These are phyloP conservation scores for Drosophila borealis DNA, from an alignment of 2,888 invertebrate species.

Conservation along the genomic window DNA sequence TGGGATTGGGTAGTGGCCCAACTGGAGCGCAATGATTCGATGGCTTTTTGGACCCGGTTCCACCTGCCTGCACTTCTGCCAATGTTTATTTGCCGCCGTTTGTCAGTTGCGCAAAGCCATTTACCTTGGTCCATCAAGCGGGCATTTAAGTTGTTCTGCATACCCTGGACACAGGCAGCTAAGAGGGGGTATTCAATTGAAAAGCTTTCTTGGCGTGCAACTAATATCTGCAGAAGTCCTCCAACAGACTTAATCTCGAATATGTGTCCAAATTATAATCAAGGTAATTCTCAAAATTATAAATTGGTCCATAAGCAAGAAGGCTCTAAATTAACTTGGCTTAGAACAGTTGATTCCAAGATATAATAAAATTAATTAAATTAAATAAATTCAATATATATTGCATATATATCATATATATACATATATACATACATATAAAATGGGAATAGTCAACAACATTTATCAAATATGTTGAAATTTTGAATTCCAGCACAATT, in stretches of 20 bases:
- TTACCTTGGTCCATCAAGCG: slow-evolving; percentile 54
- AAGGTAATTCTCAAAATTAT: too few species aligned
- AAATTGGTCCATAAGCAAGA: too few species aligned
- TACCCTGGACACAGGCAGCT: slow-evolving; percentile 21
- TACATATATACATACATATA: too few species aligned
- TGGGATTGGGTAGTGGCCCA: neutral
- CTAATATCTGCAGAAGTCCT: too few species aligned
- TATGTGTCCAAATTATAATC: too few species aligned
- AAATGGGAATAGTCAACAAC: too few species aligned
- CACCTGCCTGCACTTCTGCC: slow-evolving; percentile 42
- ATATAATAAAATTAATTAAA: too few species aligned
- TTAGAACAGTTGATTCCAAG: neutral
- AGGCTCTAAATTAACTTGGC: neutral
- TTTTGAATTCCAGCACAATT: neutral
- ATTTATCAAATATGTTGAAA: neutral
- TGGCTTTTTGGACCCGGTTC: slow-evolving; percentile 30
- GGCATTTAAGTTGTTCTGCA: slow-evolving; percentile 47
- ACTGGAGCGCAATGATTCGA: slow-evolving; percentile 28
- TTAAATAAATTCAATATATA: too few species aligned
- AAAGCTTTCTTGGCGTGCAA: too few species aligned
- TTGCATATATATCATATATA: too few species aligned
- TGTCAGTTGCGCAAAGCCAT: slow-evolving; percentile 32
- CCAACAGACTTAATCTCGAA: too few species aligned
- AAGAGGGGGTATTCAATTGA: too few species aligned
- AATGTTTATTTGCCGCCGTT: slow-evolving; percentile 35